These are phyloP conservation scores for Ylistrum balloti DNA, from an alignment of 1,140 invertebrate species.

Conservation along the genomic window DNA sequence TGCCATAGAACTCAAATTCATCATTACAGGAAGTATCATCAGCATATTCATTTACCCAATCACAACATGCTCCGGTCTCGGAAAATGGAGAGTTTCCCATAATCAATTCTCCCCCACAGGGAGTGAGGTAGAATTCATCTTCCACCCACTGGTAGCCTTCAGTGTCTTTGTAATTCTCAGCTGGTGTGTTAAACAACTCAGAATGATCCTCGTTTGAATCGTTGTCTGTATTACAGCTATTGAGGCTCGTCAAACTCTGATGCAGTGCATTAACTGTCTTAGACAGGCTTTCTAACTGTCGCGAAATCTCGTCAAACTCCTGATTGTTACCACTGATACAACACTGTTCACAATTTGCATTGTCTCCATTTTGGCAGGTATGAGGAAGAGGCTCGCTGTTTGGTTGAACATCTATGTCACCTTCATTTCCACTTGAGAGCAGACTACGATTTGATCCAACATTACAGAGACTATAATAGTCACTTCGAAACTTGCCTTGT, in stretches of 20 bases:
- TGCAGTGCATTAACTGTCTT: conserved; percentile 77
- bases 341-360: conserved; percentile 59
- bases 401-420: conserved; percentile 59
- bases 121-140: conserved; percentile 76
- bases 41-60: conserved; percentile 71
- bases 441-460: conserved; percentile 73
- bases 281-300: conserved; percentile 75
- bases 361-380: conserved; percentile 59
- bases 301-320: conserved; percentile 78
- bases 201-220: conserved; percentile 69
- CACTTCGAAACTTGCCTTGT: conserved; percentile 56
- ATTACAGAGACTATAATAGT: conserved; percentile 76
- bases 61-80: conserved; percentile 66
- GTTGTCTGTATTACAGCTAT: conserved; percentile 70
- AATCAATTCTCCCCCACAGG: conserved; percentile 74
- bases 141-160: conserved; percentile 79
- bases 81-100: conserved; percentile 72
- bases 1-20: conserved; percentile 65
- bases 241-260: conserved; percentile 75
- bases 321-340: conserved; percentile 58
- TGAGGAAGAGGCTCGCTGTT: conserved; percentile 49
- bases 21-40: conserved; percentile 66
- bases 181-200: conserved; percentile 44
- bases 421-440: conserved; percentile 63
- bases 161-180: conserved; percentile 61